A percentile compares a stretch with the other conserved stretches of the same genome.
Evolutionary conservation across 1,140 invertebrate species (phyloP).

Genomic region (Drosophila jambulina): DNA sequence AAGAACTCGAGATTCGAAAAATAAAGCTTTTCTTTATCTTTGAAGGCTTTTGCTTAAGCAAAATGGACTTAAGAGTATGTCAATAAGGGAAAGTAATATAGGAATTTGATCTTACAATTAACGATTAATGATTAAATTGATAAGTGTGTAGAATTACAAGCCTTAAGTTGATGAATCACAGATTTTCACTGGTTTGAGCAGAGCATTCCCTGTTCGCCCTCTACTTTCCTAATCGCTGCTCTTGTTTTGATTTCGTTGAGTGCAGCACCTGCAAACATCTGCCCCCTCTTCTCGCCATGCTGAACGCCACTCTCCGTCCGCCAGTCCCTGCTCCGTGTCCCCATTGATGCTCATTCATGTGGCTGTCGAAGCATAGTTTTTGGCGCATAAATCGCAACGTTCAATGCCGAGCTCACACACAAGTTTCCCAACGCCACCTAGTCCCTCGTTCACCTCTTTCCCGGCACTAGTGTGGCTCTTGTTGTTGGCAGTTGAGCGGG

Average conservation of each 20-base stretch:
- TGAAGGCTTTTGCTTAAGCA: not conserved
- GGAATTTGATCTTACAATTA: not conserved
- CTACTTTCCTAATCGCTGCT: constrained; percentile 8
- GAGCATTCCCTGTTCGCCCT: constrained; percentile 42
- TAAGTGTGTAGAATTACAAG: not conserved
- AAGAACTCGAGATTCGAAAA: not conserved
- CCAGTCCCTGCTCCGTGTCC: constrained; percentile 3
- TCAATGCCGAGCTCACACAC: constrained; percentile 63
- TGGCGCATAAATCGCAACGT: constrained; percentile 81
- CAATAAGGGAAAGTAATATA: no score
- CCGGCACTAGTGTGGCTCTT: constrained; percentile 20
- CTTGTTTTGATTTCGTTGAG: constrained; percentile 77
- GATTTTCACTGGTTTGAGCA: not conserved
- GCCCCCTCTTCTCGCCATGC: not conserved
- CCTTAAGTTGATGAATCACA: not conserved
- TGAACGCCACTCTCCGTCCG: not conserved
- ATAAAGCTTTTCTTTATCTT: not conserved
- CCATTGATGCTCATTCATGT: constrained; percentile 71
- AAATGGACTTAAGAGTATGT: not conserved
- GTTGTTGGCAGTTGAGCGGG: constrained; percentile 50
- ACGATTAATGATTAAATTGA: no score
- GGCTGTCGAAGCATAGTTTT: constrained; percentile 83
- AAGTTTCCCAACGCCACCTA: constrained; percentile 1
- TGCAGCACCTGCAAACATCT: constrained; percentile 69
- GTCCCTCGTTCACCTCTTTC: constrained; percentile 4